A percentile compares a stretch with the other conserved stretches of the same genome.
Evolutionary conservation across 2,888 invertebrate genomes (phyloP).

Genomic region (Acrobasis repandana): DNA sequence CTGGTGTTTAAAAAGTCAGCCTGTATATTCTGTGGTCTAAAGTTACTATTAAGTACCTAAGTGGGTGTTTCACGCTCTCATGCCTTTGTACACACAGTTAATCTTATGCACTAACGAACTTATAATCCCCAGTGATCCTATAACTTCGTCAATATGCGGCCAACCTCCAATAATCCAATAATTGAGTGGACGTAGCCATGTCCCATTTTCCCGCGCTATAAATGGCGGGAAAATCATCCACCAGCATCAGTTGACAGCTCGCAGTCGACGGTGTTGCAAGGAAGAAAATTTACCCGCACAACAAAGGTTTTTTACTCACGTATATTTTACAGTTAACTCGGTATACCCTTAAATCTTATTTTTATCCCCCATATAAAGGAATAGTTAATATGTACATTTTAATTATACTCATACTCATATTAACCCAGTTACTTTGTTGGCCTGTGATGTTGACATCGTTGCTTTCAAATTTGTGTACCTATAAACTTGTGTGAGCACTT

Average conservation of each 20-base stretch:
- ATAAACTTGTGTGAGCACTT: too few species aligned
- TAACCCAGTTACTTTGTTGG: too few species aligned
- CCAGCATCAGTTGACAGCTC: constrained; percentile 62
- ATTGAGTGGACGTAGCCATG: constrained; percentile 57
- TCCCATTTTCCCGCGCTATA: constrained; percentile 55
- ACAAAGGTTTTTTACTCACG: constrained; percentile 39
- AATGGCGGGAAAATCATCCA: constrained; percentile 51
- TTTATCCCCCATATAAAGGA: too few species aligned
- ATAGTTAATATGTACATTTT: too few species aligned
- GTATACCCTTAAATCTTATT: too few species aligned
- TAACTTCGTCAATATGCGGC: constrained; percentile 68
- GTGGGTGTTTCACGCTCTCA: neutral
- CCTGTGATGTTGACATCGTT: too few species aligned
- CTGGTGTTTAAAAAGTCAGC: too few species aligned
- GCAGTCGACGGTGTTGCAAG: constrained; percentile 54
- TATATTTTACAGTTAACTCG: neutral
- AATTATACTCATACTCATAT: too few species aligned
- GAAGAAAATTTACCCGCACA: constrained; percentile 35
- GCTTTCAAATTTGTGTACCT: too few species aligned
- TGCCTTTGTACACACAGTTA: constrained; percentile 31
- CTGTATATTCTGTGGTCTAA: too few species aligned
- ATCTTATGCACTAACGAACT: constrained; percentile 67
- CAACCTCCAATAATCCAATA: constrained; percentile 72
- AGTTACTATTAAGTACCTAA: too few species aligned
- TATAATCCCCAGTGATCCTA: constrained; percentile 59